Evolutionary conservation across 1,140 invertebrate species (phyloP).

Genomic region (Coelopa frigida): DNA sequence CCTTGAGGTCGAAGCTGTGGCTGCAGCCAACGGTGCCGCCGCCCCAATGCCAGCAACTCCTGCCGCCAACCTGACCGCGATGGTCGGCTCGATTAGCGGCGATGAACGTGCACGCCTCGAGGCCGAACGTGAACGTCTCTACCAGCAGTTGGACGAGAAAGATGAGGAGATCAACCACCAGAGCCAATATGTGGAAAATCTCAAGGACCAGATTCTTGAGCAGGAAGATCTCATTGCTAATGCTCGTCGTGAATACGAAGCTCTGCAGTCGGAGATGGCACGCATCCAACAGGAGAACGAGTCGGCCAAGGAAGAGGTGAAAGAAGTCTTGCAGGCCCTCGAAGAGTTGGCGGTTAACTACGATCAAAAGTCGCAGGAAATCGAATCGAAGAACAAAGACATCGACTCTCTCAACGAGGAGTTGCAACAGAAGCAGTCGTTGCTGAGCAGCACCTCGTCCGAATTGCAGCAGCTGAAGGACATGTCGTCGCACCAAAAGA

Average conservation of each 20-base stretch:
- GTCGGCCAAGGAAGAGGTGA: constrained; percentile 96
- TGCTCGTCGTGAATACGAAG: constrained; percentile 88
- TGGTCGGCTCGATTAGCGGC: constrained; percentile 62
- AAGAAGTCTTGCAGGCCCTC: constrained; percentile 92
- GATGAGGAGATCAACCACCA: constrained; percentile 99
- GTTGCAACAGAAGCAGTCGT: constrained; percentile 65
- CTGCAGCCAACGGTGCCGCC: constrained; percentile 46
- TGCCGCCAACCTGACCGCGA: constrained; percentile 48
- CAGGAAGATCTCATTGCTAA: constrained; percentile 88
- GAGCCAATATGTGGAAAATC: constrained; percentile 90
- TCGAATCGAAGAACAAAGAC: constrained; percentile 91
- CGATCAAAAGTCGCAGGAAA: constrained; percentile 97
- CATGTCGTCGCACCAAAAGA: constrained; percentile 84
- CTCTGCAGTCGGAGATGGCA: constrained; percentile 88
- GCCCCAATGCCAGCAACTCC: constrained; percentile 61
- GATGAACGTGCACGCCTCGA: constrained; percentile 64
- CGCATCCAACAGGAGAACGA: constrained; percentile 96
- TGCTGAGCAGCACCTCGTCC: constrained; percentile 70
- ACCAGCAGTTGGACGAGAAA: constrained; percentile 97
- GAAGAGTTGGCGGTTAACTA: constrained; percentile 99
- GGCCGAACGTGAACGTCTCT: constrained; percentile 84
- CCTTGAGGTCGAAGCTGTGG: constrained; percentile 48
- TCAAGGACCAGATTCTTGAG: constrained; percentile 97
- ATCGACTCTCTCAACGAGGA: constrained; percentile 78
- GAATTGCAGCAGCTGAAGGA: constrained; percentile 91